These are phyloP conservation scores for Alloscopus bannaensis DNA, from an alignment of 2,888 invertebrate species.

Conservation along the genomic window DNA sequence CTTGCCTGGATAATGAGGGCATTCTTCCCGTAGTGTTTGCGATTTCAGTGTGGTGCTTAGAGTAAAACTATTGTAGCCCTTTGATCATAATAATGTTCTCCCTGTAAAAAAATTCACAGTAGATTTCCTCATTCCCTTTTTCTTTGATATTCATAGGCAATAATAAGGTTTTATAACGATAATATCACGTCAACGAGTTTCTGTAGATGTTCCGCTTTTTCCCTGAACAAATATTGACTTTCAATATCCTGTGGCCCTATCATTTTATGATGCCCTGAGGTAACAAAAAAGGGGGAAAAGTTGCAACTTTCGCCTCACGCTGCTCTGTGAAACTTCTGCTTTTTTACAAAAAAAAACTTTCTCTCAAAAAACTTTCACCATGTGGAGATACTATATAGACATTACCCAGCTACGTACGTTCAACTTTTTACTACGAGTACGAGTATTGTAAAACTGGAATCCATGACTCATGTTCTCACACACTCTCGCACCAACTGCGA, in stretches of 20 bases:
- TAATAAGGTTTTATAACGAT: conserved; percentile 34
- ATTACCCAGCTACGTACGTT: too few relatives aligned
- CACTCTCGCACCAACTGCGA: conserved; percentile 24
- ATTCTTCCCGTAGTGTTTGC: background rate
- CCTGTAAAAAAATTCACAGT: background rate
- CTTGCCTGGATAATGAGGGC: conserved; percentile 21
- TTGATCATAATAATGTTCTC: background rate
- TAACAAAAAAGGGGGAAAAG: conserved; percentile 48
- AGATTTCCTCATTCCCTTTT: conserved; percentile 3
- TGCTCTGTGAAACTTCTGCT: background rate
- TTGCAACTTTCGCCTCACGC: conserved; percentile 54
- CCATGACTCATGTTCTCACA: conserved; percentile 51
- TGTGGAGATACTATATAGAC: conserved; percentile 14
- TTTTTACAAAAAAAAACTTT: conserved; percentile 32
- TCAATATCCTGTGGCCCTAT: conserved; percentile 61
- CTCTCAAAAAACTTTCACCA: conserved; percentile 15
- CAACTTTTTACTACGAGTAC: conserved; percentile 26
- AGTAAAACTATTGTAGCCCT: too few relatives aligned
- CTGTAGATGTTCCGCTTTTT: conserved; percentile 35
- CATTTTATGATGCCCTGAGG: conserved; percentile 64
- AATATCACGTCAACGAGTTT: conserved; percentile 41
- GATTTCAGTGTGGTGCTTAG: background rate
- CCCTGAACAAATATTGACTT: conserved; percentile 63
- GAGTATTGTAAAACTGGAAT: too few relatives aligned
- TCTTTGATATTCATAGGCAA: conserved; percentile 11